Evolutionary conservation across 1,140 invertebrate species (phyloP).

Genomic region (Zophobas atratus): DNA sequence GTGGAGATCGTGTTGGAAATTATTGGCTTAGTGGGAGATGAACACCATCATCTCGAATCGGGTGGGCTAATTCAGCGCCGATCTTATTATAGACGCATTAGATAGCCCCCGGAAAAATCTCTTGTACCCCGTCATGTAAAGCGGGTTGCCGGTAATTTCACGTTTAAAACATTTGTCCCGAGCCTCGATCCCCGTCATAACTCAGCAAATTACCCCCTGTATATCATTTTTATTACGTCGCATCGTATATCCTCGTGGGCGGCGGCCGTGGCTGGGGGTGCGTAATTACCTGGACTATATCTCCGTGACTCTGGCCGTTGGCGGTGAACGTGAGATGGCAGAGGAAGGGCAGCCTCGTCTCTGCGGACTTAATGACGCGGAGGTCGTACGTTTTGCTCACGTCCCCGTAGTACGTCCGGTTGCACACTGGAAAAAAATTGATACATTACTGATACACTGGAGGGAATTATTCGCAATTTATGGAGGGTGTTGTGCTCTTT

Average conservation of each 20-base stretch:
- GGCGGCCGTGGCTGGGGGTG: not conserved
- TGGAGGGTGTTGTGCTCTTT: not conserved
- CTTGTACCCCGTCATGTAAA: too few species aligned
- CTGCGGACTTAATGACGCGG: slow-evolving; percentile 77
- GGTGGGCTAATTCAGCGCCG: not conserved
- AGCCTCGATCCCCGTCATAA: not conserved
- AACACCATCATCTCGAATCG: not conserved
- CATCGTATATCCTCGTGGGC: not conserved
- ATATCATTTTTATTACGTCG: slow-evolving; percentile 23
- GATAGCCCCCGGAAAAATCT: too few species aligned
- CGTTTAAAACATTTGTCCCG: too few species aligned
- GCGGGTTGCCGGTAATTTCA: too few species aligned
- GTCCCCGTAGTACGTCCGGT: slow-evolving; percentile 91
- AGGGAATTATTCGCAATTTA: slow-evolving; percentile 11
- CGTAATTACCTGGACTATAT: slow-evolving; percentile 83
- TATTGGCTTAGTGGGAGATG: not conserved
- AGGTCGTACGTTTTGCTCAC: slow-evolving; percentile 86
- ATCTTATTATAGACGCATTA: too few species aligned
- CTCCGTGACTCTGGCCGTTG: slow-evolving; percentile 86
- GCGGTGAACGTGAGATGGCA: slow-evolving; percentile 93
- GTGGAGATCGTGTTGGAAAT: not conserved
- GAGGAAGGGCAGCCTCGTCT: slow-evolving; percentile 84
- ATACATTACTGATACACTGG: slow-evolving; percentile 29
- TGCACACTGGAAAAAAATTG: slow-evolving; percentile 75
- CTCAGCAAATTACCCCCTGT: not conserved